Evolutionary conservation across 1,140 invertebrate species (phyloP), one percentile per base, ranked within the genome.

Genomic region (Atta colombica): DNA sequence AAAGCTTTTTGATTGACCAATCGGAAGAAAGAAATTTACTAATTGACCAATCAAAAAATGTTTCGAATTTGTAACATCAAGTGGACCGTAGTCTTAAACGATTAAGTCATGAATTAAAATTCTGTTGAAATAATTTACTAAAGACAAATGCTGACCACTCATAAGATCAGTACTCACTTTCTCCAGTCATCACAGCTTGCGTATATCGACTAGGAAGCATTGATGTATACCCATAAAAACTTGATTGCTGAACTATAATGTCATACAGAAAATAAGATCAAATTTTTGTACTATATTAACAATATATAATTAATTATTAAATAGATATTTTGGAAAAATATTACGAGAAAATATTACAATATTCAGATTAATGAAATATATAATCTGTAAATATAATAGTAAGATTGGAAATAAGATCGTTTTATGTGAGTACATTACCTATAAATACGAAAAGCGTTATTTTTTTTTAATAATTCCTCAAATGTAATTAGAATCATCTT

Each of bases 161-260:
- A 18, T 16, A 3, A 8, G 10, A 45, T 25, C 3, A 39, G 51
- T 80, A 95, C 96, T 97, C 96, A 97, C 98, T 99, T 97, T 99
- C 98, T 75, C 98, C 98, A 21, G 97, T 97, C 98, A 99, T 99
- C 0, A 99, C 98, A 74, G 98, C 98, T 93, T 99, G 98, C 0
- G 98, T 99, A 92, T 99, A 99, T 80, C 97, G 95, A 81, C 97
- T 97, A 21, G 98, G 98, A 78, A 99, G 95, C 97, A 98, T 99
- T 84, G 98, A 98, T 2, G 98, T 98, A 93, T 98, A 99, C 10
- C 98, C 98, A 94, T 99, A 99, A 95, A 99, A 99, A 94, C 98
- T 98, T 0, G 98, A 98, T 95, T 99, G 98, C 94, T 99, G 98
- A 66, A 99, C 97, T 96, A 93, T 78, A 96, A 95, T 10, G 2